These are phyloP conservation scores for Caenorhabditis virilis DNA, from an alignment of 2,888 invertebrate species.

Conservation along the genomic window DNA sequence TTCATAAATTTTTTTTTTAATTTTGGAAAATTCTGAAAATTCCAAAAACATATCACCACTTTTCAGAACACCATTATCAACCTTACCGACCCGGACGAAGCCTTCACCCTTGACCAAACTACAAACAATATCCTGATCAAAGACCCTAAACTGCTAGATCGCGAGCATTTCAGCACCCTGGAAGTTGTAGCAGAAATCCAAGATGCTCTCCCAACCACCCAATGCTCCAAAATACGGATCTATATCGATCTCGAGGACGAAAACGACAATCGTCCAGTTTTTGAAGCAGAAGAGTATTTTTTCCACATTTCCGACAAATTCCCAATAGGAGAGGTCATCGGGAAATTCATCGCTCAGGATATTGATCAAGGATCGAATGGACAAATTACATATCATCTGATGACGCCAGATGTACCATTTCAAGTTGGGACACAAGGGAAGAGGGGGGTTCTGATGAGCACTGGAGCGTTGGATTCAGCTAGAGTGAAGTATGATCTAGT, in stretches of 20 bases:
- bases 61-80: constrained; percentile 31
- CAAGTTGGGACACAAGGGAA: constrained; percentile 33
- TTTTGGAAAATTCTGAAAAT: too few species aligned
- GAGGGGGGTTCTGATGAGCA: constrained; percentile 30
- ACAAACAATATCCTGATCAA: constrained; percentile 20
- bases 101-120: constrained; percentile 23
- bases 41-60: too few species aligned
- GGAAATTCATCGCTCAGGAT: constrained; percentile 55
- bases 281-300: constrained; percentile 55
- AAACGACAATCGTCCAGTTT: constrained; percentile 65
- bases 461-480: constrained; percentile 12
- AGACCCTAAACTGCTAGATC: constrained; percentile 37
- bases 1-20: constrained; percentile 7
- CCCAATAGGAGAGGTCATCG: constrained; percentile 45
- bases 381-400: constrained; percentile 52
- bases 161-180: constrained; percentile 45
- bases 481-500: constrained; percentile 32
- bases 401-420: constrained; percentile 39
- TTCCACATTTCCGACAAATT: constrained; percentile 49
- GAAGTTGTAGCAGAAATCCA: constrained; percentile 44
- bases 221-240: constrained; percentile 38
- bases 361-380: constrained; percentile 61
- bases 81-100: constrained; percentile 46
- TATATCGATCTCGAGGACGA: constrained; percentile 58
- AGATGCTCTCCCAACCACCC: constrained; percentile 16